Evolutionary conservation across 2,888 invertebrate species (phyloP).

Genomic region (Malthinus seriepunctatus): DNA sequence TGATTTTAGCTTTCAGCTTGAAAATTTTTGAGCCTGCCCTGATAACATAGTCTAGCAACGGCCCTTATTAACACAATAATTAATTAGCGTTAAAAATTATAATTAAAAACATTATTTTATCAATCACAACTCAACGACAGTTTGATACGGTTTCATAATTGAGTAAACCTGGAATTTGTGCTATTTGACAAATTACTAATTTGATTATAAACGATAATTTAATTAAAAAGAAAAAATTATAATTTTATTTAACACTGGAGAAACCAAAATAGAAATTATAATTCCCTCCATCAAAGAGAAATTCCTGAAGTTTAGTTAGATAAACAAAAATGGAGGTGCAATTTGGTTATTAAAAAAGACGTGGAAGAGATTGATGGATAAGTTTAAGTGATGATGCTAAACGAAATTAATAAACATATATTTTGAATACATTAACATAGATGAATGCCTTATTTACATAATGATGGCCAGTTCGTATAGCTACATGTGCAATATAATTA

Average conservation of each 20-base stretch:
- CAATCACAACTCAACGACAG: too few species aligned
- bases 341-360: background rate
- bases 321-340: conserved; percentile 2
- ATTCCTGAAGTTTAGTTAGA: conserved; percentile 6
- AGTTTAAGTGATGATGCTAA: background rate
- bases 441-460: conserved; percentile 29
- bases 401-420: conserved; percentile 31
- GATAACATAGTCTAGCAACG: too few species aligned
- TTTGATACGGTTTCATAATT: too few species aligned
- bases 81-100: too few species aligned
- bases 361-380: background rate
- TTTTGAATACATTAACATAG: conserved; percentile 32
- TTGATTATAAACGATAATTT: conserved; percentile 5
- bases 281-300: conserved; percentile 3
- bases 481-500: conserved; percentile 29
- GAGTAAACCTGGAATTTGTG: background rate
- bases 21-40: too few species aligned
- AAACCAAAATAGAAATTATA: conserved; percentile 1
- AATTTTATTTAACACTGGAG: conserved; percentile 1
- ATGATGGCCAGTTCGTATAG: conserved; percentile 23
- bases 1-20: too few species aligned
- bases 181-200: background rate
- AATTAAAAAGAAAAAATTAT: background rate
- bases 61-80: too few species aligned
- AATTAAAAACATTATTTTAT: too few species aligned